Percentiles rank a stretch among this genome's conserved stretches.
phyloP scores from a whole-genome alignment of 2,113 vertebrate genomes.

The Chascanopsetta lugubris region DNA sequence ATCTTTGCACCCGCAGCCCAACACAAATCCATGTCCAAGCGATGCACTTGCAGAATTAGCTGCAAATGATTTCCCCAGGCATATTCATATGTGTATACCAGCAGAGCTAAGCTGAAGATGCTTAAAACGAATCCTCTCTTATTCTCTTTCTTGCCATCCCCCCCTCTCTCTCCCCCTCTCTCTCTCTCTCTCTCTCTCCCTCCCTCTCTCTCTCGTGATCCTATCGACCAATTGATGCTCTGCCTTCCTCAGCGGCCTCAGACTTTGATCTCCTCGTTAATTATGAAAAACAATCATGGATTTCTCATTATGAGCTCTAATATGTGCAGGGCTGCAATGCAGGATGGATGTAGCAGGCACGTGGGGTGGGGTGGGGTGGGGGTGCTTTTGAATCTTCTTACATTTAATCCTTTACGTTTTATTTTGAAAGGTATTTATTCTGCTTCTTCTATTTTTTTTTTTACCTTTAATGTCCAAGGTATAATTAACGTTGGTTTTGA shows the following conservation, averaged over 20 bases:
- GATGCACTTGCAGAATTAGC: conserved; percentile 66
- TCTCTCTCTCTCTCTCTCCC: conserved; percentile 13
- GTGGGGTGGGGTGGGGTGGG: too few species aligned
- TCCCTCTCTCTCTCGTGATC: conserved; percentile 18
- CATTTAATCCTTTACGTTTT: conserved; percentile 24
- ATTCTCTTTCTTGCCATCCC: conserved; percentile 42
- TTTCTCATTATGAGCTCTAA: conserved; percentile 78
- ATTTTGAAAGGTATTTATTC: too few species aligned
- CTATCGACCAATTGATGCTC: conserved; percentile 63
- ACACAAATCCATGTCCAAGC: conserved; percentile 65
- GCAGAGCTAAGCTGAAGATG: conserved; percentile 58
- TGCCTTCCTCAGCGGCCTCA: conserved; percentile 66
- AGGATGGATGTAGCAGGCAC: conserved; percentile 60
- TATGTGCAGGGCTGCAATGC: conserved; percentile 65
- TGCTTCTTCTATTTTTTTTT: too few species aligned
- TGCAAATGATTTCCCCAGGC: conserved; percentile 73
- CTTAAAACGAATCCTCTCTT: conserved; percentile 59
- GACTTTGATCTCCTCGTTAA: conserved; percentile 81
- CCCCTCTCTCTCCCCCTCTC: conserved; percentile 9
- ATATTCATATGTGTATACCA: conserved; percentile 44
- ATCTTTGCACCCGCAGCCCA: conserved; percentile 47
- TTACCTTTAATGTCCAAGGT: too few species aligned
- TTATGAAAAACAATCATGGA: conserved; percentile 80
- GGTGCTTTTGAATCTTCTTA: conserved; percentile 38
- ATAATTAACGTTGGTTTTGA: too few species aligned